phyloP scores from a whole-genome alignment of 2,888 invertebrate genomes.

The Dorcus parallelipipedus region DNA sequence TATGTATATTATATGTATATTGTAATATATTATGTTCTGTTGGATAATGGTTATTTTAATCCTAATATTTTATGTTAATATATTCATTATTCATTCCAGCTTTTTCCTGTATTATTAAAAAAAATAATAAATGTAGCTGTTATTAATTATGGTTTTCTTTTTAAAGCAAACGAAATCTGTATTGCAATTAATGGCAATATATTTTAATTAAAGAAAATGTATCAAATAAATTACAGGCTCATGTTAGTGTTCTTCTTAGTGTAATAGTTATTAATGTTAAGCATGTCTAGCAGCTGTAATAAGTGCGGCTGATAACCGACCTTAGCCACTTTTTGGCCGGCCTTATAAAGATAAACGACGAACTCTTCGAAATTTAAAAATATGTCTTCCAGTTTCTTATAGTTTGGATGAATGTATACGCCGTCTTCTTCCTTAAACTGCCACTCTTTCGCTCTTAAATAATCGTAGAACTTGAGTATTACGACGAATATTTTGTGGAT shows the following conservation, averaged over 20 bases:
- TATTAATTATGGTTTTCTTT: too few species aligned
- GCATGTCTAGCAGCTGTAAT: slow-evolving; percentile 61
- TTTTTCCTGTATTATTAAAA: too few species aligned
- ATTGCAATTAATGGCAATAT: too few species aligned
- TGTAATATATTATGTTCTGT: too few species aligned
- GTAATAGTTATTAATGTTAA: slow-evolving; percentile 64
- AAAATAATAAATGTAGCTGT: too few species aligned
- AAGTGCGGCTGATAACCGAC: slow-evolving; percentile 67
- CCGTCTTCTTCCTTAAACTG: slow-evolving; percentile 49
- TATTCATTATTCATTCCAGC: too few species aligned
- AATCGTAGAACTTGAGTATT: slow-evolving; percentile 67
- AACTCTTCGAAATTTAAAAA: slow-evolving; percentile 56
- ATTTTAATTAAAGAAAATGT: too few species aligned
- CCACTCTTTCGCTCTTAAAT: slow-evolving; percentile 59
- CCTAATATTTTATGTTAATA: too few species aligned
- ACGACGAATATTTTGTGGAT: slow-evolving; percentile 70
- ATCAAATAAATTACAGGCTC: too few species aligned
- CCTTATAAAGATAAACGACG: slow-evolving; percentile 61
- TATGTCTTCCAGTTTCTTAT: slow-evolving; percentile 53
- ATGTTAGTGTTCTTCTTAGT: slow-evolving; percentile 14
- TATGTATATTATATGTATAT: too few species aligned
- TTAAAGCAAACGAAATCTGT: too few species aligned
- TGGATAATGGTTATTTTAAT: too few species aligned
- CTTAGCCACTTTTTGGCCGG: slow-evolving; percentile 60
- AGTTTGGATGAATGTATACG: slow-evolving; percentile 58